Evolutionary conservation across 2,888 invertebrate genomes (phyloP), one percentile per base, ranked within the genome.

Genomic region (Holacanthella duospinosa): DNA sequence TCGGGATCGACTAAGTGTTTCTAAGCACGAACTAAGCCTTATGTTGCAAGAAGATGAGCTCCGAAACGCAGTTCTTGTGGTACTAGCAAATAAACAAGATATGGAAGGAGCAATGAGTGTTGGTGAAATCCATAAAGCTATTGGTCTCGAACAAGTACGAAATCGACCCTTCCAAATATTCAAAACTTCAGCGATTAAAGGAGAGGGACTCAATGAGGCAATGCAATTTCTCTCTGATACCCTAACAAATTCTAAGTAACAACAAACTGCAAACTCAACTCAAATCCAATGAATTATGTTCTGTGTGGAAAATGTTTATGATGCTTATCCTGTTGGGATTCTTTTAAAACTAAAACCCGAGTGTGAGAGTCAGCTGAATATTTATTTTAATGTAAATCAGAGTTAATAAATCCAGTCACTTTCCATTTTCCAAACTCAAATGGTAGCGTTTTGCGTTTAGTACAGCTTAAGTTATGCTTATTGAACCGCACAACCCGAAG

Each of bases 101-200:
- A 93, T 99, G 85, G 89, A 94, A 44, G 96, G 96, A 12, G 95
- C 96, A 76, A 86, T 99, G 82, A 90, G 90, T 27, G 90, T 95
- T 1, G 90, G 95, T 0, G 99, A 99, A 79, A 66, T 74, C 55
- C 63, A 63, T 44, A 63, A 60, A 43, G 64, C 66, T 19, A 58
- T 66, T 9, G 66, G 66, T 16, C 60, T 66, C n/a, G 66, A 66
- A 25, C 53, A 53, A 43, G 48, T 97, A 44, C 93, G 95, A 79
- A 94, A 93, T 80, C 84, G 97, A 76, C 96, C 96, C 76, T 97
- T 99, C 83, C 95, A 96, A 83, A 97, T 99, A 76, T 99, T 99
- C 80, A 97, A 97, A 82, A 96, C 97, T 1, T 96, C 96, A 0
- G 99, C 99, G 55, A 90, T 93, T 71, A 92, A 95, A 78, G 97